Percentiles rank a stretch among this genome's conserved stretches.
These are phyloP conservation scores for Cataglyphis albicans DNA, from an alignment of 2,888 invertebrate species.

Conservation along the genomic window DNA sequence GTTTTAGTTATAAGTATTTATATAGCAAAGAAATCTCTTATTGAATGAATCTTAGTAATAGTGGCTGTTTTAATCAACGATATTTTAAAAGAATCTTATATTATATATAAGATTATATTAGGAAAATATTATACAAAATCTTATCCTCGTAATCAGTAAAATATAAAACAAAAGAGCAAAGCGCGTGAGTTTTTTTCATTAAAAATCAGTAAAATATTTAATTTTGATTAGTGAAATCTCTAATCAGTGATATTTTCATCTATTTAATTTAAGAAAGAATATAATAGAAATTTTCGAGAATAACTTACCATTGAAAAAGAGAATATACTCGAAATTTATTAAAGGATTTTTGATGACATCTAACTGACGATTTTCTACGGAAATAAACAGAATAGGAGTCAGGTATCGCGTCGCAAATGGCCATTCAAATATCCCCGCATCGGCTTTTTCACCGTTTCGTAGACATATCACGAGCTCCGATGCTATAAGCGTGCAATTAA, in stretches of 20 bases:
- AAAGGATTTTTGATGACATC: neutral
- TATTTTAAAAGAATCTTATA: neutral
- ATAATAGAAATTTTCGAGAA: neutral
- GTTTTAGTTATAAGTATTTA: too few relatives aligned
- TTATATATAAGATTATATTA: neutral
- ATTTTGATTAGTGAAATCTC: too few relatives aligned
- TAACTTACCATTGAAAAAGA: neutral
- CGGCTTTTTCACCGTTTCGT: slow-evolving; percentile 45
- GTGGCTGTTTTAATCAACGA: neutral
- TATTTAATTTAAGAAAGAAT: too few relatives aligned
- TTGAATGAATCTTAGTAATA: too few relatives aligned
- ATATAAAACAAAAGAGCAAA: too few relatives aligned
- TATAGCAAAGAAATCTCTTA: too few relatives aligned
- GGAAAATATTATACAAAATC: neutral
- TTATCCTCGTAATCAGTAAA: too few relatives aligned
- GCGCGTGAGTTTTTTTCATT: neutral
- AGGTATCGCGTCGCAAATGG: slow-evolving; percentile 29
- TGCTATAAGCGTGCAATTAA: slow-evolving; percentile 80
- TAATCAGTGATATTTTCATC: too few relatives aligned
- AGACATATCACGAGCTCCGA: slow-evolving; percentile 59
- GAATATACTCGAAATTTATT: neutral
- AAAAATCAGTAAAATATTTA: too few relatives aligned
- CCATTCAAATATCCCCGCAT: slow-evolving; percentile 27
- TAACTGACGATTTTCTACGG: slow-evolving; percentile 3
- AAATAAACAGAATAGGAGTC: slow-evolving; percentile 58